Percentiles rank a stretch among this genome's conserved stretches.
Conservation (phyloP, 2,797 vertebrate species). For the Poeciliopsis infans region DNA sequence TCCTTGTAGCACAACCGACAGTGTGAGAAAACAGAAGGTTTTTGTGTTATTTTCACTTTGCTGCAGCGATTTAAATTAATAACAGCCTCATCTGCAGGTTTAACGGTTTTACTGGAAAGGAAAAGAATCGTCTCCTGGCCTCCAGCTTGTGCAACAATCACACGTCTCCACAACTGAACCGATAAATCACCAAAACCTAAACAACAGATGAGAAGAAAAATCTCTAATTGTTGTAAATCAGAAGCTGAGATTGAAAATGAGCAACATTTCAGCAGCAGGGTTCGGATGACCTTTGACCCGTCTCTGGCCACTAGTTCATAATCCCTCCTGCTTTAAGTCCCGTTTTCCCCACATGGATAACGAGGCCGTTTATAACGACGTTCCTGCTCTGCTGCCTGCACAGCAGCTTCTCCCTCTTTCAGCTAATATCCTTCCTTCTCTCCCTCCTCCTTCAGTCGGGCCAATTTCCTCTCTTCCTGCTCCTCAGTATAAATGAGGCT, state of each 20-base stretch:
- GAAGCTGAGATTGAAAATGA: neutral
- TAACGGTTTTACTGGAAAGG: too few species aligned
- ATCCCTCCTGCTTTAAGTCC: conserved; percentile 21
- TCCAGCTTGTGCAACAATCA: too few species aligned
- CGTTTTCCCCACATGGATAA: conserved; percentile 16
- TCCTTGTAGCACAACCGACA: too few species aligned
- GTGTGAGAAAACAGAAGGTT: too few species aligned
- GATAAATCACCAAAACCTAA: too few species aligned
- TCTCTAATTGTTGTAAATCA: neutral
- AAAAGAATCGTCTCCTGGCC: too few species aligned
- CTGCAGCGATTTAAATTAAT: too few species aligned
- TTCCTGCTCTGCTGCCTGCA: conserved; percentile 7
- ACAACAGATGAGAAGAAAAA: neutral
- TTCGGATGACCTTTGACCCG: conserved; percentile 4
- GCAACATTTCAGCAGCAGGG: neutral
- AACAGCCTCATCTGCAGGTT: too few species aligned
- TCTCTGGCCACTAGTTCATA: conserved; percentile 9
- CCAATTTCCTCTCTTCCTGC: conserved; percentile 58
- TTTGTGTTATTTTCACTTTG: too few species aligned
- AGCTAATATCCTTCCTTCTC: conserved; percentile 24
- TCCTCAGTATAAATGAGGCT: conserved; percentile 71
- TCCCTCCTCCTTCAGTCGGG: conserved; percentile 35
- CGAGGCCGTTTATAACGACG: conserved; percentile 16
- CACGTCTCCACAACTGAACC: too few species aligned
- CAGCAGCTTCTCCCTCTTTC: conserved; percentile 11